phyloP scores from a whole-genome alignment of 2,797 vertebrate species.

The Pseudochirops cupreus region DNA sequence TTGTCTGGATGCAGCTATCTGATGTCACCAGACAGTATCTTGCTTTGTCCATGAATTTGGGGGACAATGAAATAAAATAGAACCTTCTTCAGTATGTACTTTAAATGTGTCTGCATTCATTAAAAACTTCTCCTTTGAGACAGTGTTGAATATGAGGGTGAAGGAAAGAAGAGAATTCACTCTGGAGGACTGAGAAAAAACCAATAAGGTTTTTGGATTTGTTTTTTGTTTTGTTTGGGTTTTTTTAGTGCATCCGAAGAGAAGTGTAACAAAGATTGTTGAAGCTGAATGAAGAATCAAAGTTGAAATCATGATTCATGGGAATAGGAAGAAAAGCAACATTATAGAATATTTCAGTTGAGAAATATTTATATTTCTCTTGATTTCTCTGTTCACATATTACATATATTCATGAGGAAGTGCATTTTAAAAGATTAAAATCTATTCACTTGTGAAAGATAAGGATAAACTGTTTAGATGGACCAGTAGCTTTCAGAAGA shows the following conservation, averaged over 20 bases:
- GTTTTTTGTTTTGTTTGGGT: background rate
- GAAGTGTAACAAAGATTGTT: conserved; percentile 42
- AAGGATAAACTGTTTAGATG: conserved; percentile 59
- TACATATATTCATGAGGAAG: conserved; percentile 11
- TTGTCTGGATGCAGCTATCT: conserved; percentile 12
- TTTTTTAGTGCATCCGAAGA: conserved; percentile 44
- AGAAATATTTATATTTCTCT: conserved; percentile 49
- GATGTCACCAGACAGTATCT: conserved; percentile 1
- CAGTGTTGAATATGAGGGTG: conserved; percentile 49
- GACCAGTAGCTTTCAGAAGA: conserved; percentile 45
- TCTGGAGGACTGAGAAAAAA: conserved; percentile 37
- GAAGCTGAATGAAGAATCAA: conserved; percentile 23
- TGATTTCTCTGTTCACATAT: conserved; percentile 31
- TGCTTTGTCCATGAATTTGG: conserved; percentile 69
- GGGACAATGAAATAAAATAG: conserved; percentile 71
- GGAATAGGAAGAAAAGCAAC: conserved; percentile 5
- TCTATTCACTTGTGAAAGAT: conserved; percentile 1
- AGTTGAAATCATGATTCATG: conserved; percentile 45
- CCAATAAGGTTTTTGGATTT: background rate
- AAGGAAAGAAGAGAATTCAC: conserved; percentile 65
- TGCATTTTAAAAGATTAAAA: conserved; percentile 49
- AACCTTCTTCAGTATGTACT: conserved; percentile 46
- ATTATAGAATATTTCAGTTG: conserved; percentile 36
- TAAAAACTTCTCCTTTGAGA: conserved; percentile 65
- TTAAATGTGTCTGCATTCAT: conserved; percentile 63